A percentile compares a stretch with the other conserved stretches of the same genome.
These are phyloP conservation scores for Rhynchotus rufescens DNA, from an alignment of 2,797 vertebrate species.

Conservation along the genomic window DNA sequence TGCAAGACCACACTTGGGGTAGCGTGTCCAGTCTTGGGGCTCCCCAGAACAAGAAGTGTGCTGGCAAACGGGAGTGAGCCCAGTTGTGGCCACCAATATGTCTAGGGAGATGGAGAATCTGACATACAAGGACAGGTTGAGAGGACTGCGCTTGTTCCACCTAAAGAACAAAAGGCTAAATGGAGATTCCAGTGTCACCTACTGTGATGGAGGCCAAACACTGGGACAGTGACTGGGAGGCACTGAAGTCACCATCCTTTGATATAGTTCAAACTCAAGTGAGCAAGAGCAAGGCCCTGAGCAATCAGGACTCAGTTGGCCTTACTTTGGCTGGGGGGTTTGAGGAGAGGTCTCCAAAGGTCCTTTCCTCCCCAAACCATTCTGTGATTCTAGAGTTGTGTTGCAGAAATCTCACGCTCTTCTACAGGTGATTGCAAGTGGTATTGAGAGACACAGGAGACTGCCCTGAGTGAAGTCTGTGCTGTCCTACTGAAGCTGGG, in stretches of 20 bases:
- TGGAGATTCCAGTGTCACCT: background rate
- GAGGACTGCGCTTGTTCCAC: background rate
- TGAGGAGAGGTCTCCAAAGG: background rate
- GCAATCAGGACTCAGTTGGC: background rate
- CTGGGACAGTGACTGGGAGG: background rate
- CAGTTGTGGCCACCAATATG: background rate
- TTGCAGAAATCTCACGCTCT: background rate
- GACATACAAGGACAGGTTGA: background rate
- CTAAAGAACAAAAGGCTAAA: background rate
- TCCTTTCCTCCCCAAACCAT: background rate
- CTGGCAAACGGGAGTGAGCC: background rate
- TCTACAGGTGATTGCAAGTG: background rate
- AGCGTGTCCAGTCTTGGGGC: background rate
- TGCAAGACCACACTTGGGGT: background rate
- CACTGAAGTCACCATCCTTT: background rate
- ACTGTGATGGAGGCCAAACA: background rate
- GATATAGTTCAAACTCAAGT: background rate
- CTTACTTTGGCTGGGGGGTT: background rate
- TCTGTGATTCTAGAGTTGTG: background rate
- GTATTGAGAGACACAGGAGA: background rate
- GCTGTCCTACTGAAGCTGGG: background rate
- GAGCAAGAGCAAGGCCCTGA: background rate
- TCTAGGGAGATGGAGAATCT: background rate
- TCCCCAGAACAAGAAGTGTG: background rate
- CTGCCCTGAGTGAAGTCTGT: background rate